Conservation (phyloP, 1,140 invertebrate species). For the Micrasema longulum region DNA sequence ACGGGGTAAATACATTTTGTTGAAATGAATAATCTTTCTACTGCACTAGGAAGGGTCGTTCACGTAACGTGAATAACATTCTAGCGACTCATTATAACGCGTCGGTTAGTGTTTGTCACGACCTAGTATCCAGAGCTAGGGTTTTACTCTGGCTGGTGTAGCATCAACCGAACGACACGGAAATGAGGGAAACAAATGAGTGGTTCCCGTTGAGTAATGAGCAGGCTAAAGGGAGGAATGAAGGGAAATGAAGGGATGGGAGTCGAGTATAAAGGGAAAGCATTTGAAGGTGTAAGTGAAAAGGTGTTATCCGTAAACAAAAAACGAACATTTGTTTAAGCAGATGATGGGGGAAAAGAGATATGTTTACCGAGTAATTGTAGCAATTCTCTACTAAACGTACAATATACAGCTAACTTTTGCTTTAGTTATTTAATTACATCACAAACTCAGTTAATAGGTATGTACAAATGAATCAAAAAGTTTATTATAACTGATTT, state of each 20-base stretch:
- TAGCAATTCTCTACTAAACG: too few species aligned
- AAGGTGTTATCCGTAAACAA: slow-evolving; percentile 30
- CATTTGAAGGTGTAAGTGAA: slow-evolving; percentile 22
- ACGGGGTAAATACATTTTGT: slow-evolving; percentile 15
- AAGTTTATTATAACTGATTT: too few species aligned
- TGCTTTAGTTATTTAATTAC: too few species aligned
- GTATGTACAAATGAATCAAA: too few species aligned
- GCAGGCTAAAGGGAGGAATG: slow-evolving; percentile 34
- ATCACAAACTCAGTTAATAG: too few species aligned
- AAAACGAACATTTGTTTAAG: slow-evolving; percentile 3
- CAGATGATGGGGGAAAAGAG: slow-evolving; percentile 4
- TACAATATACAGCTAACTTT: too few species aligned
- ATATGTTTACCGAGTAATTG: not conserved
- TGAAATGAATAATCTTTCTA: slow-evolving; percentile 23
- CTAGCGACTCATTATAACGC: slow-evolving; percentile 42
- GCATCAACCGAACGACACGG: slow-evolving; percentile 49
- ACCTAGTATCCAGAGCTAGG: too few species aligned
- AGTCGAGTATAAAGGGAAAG: slow-evolving; percentile 6
- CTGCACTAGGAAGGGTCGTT: slow-evolving; percentile 25
- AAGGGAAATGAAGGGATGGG: not conserved
- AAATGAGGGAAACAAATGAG: slow-evolving; percentile 53
- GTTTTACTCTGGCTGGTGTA: slow-evolving; percentile 6
- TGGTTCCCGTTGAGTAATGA: slow-evolving; percentile 51
- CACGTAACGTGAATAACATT: slow-evolving; percentile 36
- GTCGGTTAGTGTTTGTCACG: slow-evolving; percentile 5